Evolutionary conservation across 2,888 invertebrate genomes (phyloP).

Genomic region (Cephus nigrinus): DNA sequence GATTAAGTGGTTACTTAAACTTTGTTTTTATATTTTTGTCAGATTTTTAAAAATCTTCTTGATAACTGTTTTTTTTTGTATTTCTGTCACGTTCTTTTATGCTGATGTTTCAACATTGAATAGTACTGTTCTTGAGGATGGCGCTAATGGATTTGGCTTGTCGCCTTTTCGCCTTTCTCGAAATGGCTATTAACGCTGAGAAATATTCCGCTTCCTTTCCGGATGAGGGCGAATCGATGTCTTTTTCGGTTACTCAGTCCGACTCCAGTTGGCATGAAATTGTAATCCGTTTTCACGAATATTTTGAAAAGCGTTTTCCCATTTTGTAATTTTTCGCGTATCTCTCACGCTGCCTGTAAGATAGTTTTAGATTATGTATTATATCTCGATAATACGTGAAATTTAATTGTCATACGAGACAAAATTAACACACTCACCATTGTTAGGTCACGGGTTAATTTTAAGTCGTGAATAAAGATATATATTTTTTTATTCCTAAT

Average conservation of each 20-base stretch:
- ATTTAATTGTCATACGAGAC: neutral
- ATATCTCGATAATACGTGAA: neutral
- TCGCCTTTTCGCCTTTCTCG: neutral
- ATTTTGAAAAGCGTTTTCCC: neutral
- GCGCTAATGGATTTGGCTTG: neutral
- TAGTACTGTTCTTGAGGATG: neutral
- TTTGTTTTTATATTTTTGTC: too few relatives aligned
- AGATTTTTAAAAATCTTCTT: too few relatives aligned
- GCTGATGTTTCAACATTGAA: neutral
- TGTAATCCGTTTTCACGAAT: neutral
- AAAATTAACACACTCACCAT: neutral
- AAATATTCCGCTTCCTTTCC: neutral
- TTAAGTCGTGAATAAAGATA: neutral
- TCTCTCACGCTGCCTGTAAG: neutral
- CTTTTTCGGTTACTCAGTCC: neutral
- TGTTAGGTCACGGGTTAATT: neutral
- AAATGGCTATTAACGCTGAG: neutral
- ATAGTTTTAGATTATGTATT: neutral
- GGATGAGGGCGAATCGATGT: neutral
- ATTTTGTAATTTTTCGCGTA: neutral
- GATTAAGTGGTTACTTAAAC: neutral
- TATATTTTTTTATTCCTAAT: neutral
- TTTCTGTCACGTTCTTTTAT: neutral
- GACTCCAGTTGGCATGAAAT: neutral
- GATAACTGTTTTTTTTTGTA: neutral